These are phyloP conservation scores for Gadus chalcogrammus DNA, from an alignment of 2,113 vertebrate genomes.

Conservation along the genomic window DNA sequence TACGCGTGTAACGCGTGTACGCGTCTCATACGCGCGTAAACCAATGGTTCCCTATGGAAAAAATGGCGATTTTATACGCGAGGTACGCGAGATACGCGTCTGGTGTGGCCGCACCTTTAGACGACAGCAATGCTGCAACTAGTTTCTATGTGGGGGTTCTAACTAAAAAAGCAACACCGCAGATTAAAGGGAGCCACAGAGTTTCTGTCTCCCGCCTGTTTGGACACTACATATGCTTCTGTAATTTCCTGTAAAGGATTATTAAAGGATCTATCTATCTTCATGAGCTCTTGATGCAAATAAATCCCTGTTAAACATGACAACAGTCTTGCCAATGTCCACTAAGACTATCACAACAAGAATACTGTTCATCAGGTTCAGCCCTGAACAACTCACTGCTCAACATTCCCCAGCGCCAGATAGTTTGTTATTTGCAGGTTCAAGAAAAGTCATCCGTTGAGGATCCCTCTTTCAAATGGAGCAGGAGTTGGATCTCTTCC, in stretches of 20 bases:
- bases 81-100: too few species aligned
- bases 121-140: slow-evolving; percentile 16
- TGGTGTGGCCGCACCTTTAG: too few species aligned
- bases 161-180: slow-evolving; percentile 11
- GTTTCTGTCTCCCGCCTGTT: slow-evolving; percentile 10
- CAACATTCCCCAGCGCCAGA: slow-evolving; percentile 16
- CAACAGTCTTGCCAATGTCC: slow-evolving; percentile 39
- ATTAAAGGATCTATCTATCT: too few species aligned
- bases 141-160: background rate
- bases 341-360: slow-evolving; percentile 18
- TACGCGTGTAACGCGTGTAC: too few species aligned
- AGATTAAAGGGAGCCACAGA: slow-evolving; percentile 17
- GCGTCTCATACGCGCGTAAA: too few species aligned
- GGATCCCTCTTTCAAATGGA: slow-evolving; percentile 78
- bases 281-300: slow-evolving; percentile 12
- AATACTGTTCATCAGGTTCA: slow-evolving; percentile 5
- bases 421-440: slow-evolving; percentile 10
- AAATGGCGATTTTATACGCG: too few species aligned
- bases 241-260: too few species aligned
- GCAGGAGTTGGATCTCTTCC: slow-evolving; percentile 92
- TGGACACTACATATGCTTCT: slow-evolving; percentile 25
- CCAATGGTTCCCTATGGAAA: too few species aligned
- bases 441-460: background rate
- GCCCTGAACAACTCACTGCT: slow-evolving; percentile 15
- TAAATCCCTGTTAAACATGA: slow-evolving; percentile 19